Percentiles rank a stretch among this genome's conserved stretches.
Conservation (phyloP, 2,113 vertebrate genomes). For the Upupa epops region DNA sequence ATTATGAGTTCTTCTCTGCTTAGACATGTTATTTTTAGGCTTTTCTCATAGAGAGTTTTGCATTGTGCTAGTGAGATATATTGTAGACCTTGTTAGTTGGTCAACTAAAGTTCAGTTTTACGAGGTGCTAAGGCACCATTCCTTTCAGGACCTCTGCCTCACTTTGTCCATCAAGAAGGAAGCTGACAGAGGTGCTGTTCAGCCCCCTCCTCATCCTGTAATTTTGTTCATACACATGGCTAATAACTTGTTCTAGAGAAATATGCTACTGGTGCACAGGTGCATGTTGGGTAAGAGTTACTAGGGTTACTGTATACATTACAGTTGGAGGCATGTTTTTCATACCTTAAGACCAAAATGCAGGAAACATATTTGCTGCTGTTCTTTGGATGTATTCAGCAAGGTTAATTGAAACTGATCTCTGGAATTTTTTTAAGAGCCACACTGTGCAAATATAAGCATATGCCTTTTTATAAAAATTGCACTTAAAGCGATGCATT, state of each 20-base stretch:
- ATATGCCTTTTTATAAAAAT: not conserved
- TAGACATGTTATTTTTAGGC: not conserved
- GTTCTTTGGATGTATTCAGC: not conserved
- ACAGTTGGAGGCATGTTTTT: not conserved
- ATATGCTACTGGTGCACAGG: not conserved
- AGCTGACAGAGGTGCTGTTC: not conserved
- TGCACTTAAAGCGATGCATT: not conserved
- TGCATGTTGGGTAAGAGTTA: not conserved
- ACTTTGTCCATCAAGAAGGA: not conserved
- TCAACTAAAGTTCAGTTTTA: not conserved
- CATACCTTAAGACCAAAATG: not conserved
- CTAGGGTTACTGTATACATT: not conserved
- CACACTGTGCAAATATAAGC: not conserved
- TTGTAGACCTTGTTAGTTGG: not conserved
- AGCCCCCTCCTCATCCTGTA: not conserved
- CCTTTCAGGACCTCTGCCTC: not conserved
- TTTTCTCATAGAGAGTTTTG: not conserved
- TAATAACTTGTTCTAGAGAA: conserved; percentile 7
- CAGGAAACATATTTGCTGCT: not conserved
- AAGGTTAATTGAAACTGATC: not conserved
- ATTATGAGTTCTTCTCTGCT: not conserved
- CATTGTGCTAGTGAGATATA: not conserved
- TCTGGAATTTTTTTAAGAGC: not conserved
- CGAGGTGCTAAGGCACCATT: not conserved
- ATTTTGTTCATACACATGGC: not conserved